These are phyloP conservation scores for Mionectes olivaceus DNA, from an alignment of 2,797 vertebrate genomes.

Conservation along the genomic window DNA sequence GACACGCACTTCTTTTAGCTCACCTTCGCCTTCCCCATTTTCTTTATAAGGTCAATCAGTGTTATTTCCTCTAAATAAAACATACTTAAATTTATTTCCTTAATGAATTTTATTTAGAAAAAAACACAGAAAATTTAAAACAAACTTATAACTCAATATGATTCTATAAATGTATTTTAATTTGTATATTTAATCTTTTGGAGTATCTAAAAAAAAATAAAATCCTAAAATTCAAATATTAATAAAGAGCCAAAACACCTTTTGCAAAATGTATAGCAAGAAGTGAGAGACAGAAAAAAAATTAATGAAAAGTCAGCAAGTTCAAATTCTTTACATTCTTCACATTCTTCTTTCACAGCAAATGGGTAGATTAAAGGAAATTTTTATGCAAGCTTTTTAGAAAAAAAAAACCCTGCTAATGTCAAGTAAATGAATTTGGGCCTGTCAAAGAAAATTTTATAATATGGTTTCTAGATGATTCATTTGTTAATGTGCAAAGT, in stretches of 20 bases:
- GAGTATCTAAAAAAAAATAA: neutral
- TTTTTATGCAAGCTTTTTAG: conserved; percentile 21
- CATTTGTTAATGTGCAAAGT: conserved; percentile 58
- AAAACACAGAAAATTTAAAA: neutral
- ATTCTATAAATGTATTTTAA: neutral
- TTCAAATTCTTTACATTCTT: conserved; percentile 34
- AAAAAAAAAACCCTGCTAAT: neutral
- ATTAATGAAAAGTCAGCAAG: conserved; percentile 1
- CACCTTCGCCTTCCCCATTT: neutral
- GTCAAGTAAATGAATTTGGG: conserved; percentile 68
- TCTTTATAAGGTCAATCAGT: neutral
- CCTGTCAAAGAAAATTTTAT: conserved; percentile 70
- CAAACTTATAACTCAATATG: neutral
- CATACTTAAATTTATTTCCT: neutral
- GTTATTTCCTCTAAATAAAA: neutral
- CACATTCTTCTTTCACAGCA: conserved; percentile 3
- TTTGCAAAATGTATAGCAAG: neutral
- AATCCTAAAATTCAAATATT: neutral
- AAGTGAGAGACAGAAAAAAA: neutral
- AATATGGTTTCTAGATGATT: conserved; percentile 73
- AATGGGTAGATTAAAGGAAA: conserved; percentile 48
- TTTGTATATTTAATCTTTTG: neutral
- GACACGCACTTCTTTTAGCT: neutral
- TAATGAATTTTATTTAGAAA: neutral
- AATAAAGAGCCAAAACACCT: neutral